phyloP scores from a whole-genome alignment of 2,113 vertebrate genomes.

The Nerophis lumbriciformis region DNA sequence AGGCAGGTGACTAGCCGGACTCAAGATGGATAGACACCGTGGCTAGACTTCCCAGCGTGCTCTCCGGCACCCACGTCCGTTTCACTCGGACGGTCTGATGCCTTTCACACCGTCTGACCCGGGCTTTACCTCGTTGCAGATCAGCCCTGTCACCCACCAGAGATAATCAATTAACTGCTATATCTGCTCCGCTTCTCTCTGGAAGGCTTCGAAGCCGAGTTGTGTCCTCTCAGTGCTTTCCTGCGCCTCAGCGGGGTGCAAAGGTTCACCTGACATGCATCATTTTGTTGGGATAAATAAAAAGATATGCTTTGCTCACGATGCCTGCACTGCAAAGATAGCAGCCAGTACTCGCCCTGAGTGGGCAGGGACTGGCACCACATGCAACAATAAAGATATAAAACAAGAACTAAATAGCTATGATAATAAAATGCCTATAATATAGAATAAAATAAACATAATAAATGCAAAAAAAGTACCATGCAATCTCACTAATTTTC shows the following conservation, averaged over 20 bases:
- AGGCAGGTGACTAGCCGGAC: slow-evolving; percentile 17
- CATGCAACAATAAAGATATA: too few species aligned
- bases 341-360: neutral
- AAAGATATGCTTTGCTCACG: slow-evolving; percentile 10
- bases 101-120: slow-evolving; percentile 39
- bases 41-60: slow-evolving; percentile 18
- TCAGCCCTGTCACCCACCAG: slow-evolving; percentile 37
- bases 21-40: slow-evolving; percentile 20
- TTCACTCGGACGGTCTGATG: slow-evolving; percentile 45
- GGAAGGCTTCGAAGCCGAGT: slow-evolving; percentile 25
- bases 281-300: slow-evolving; percentile 25
- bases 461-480: too few species aligned
- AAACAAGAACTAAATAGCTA: too few species aligned
- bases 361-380: neutral
- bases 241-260: slow-evolving; percentile 8
- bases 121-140: slow-evolving; percentile 33
- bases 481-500: too few species aligned
- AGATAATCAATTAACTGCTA: slow-evolving; percentile 53
- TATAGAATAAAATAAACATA: too few species aligned
- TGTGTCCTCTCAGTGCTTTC: slow-evolving; percentile 13
- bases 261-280: slow-evolving; percentile 15
- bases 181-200: slow-evolving; percentile 38
- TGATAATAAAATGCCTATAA: too few species aligned
- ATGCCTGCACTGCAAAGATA: neutral
- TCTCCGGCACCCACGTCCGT: slow-evolving; percentile 31